These are phyloP conservation scores for Parnassius apollo DNA, from an alignment of 2,888 invertebrate species.

Conservation along the genomic window DNA sequence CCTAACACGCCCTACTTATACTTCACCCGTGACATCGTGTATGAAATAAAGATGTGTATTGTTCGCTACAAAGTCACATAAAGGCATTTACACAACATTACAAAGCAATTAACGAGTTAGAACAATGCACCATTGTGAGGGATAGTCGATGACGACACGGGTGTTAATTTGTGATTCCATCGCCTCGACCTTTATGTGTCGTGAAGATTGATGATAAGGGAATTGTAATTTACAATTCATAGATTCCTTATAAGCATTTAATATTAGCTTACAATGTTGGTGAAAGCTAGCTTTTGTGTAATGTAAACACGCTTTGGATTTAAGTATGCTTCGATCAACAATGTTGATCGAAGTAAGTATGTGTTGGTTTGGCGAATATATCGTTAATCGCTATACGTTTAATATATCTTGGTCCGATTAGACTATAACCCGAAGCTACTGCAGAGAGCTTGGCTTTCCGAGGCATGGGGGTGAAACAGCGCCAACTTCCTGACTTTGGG, in stretches of 20 bases:
- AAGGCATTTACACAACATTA: slow-evolving; percentile 29
- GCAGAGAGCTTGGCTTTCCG: no score
- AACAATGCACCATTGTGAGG: slow-evolving; percentile 50
- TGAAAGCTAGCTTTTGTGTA: slow-evolving; percentile 1
- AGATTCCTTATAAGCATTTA: background rate
- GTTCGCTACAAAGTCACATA: slow-evolving; percentile 20
- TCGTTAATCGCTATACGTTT: no score
- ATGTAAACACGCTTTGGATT: background rate
- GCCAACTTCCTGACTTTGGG: no score
- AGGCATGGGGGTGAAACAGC: no score
- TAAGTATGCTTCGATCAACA: no score
- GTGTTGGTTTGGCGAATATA: no score
- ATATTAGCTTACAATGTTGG: background rate
- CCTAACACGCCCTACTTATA: slow-evolving; percentile 5
- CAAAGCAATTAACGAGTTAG: slow-evolving; percentile 44
- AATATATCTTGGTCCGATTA: no score
- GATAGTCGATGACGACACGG: slow-evolving; percentile 38
- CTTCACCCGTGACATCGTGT: slow-evolving; percentile 15
- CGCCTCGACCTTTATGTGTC: slow-evolving; percentile 23
- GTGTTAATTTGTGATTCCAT: slow-evolving; percentile 50
- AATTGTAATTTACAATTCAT: slow-evolving; percentile 20
- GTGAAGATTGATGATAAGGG: slow-evolving; percentile 22
- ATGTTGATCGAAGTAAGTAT: no score
- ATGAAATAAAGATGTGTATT: slow-evolving; percentile 20
- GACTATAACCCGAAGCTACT: no score